Evolutionary conservation across 1,140 invertebrate species (phyloP), one percentile per base, ranked within the genome.

Genomic region (Ceratina japonica): DNA sequence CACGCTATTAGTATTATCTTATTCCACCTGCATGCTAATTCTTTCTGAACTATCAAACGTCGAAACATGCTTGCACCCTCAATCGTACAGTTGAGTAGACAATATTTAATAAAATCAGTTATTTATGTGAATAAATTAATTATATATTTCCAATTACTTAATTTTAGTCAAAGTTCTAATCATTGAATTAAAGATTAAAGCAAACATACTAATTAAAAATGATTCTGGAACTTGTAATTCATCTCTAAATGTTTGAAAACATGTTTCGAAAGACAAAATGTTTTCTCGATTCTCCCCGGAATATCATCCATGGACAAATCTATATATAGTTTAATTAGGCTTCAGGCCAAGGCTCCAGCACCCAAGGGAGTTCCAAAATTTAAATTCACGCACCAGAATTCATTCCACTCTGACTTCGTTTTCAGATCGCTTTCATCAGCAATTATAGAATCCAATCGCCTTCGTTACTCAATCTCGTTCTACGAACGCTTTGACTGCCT

Each of bases 311-410:
- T 7, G 66, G 49, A 13, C 16, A 15, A 77, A 62, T 70, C 66
- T 77, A 71, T 62, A 71, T 62, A 51, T 76, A 76, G 22, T 70
- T 69, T 76, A 61, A 69, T 76, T 69, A 68, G 24, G 54, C 52
- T 49, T 8, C 15, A 16, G 54, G 3, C 18, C 64, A 61, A 49
- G 22, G 54, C 13, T 69, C 8, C 22, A 68, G 31, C 44, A 18
- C 1, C 54, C 27, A 15, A 22, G n/a, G 37, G 56, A 16, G 16
- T 49, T 61, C 31, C 37, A 49, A 49, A 72, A 18, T 61, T 20
- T 37, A 72, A 72, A 49, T 61, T 61, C 59, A n/a, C n/a, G n/a
- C 10, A 10, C 18, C 16, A 31, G 24, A 72, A 16, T n/a, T 61
- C 22, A 18, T 31, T 52, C 13, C n/a, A 10, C 37, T 44, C 10